phyloP scores from a whole-genome alignment of 2,797 vertebrate species.

The Delichon dasypus region DNA sequence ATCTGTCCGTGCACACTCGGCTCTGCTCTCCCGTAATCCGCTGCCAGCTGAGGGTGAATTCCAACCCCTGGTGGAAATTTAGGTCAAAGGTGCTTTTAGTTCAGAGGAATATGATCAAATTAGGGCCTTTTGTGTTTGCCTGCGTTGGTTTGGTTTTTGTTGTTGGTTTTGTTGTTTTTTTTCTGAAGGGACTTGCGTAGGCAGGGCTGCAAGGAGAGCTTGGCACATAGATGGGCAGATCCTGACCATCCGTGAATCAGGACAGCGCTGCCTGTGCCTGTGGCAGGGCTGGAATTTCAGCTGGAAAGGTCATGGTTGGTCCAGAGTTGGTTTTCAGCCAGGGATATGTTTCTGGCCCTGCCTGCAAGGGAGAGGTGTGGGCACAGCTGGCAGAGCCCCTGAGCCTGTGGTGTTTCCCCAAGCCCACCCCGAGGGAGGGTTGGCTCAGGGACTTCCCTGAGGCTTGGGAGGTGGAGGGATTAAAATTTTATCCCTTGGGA shows the following conservation, averaged over 20 bases:
- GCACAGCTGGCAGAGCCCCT: neutral
- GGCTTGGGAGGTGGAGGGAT: neutral
- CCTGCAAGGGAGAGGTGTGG: neutral
- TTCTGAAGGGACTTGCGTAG: neutral
- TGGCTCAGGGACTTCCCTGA: neutral
- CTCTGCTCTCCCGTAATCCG: neutral
- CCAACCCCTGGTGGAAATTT: neutral
- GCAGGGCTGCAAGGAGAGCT: neutral
- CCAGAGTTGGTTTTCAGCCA: neutral
- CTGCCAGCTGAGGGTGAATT: slow-evolving; percentile 9
- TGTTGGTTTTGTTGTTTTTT: neutral
- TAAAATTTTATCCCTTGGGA: neutral
- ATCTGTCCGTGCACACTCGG: accelerated
- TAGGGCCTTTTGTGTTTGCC: slow-evolving; percentile 9
- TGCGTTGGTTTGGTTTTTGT: neutral
- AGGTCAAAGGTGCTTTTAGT: slow-evolving; percentile 61
- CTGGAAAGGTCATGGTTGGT: neutral
- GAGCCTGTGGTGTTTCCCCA: accelerated
- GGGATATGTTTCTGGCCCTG: neutral
- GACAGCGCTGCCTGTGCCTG: neutral
- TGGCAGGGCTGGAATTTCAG: neutral
- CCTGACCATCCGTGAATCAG: neutral
- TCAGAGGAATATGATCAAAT: slow-evolving; percentile 11
- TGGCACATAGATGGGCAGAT: neutral
- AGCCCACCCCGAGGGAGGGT: accelerated